phyloP scores from a whole-genome alignment of 2,888 invertebrate species.

The Branchellion lobata region DNA sequence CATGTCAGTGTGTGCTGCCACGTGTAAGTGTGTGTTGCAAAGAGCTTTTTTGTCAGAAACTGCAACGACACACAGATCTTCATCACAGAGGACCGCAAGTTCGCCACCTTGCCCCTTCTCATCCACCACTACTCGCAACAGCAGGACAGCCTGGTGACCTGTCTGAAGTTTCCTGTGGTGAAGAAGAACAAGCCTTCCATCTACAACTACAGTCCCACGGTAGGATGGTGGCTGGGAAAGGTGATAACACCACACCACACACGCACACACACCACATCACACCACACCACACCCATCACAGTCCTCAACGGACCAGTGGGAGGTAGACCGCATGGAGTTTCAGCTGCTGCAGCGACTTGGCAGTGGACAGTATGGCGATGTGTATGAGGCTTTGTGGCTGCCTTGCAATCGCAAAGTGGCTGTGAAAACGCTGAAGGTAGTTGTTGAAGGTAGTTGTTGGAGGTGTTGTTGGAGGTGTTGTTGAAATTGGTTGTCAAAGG shows the following conservation, averaged over 20 bases:
- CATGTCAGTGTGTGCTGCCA: neutral
- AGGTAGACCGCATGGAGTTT: constrained; percentile 91
- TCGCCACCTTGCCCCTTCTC: constrained; percentile 15
- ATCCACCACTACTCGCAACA: constrained; percentile 89
- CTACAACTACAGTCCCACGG: constrained; percentile 69
- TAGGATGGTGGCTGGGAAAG: neutral
- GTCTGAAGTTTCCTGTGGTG: constrained; percentile 93
- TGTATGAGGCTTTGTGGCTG: constrained; percentile 94
- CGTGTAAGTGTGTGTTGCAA: neutral
- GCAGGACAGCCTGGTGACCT: constrained; percentile 94
- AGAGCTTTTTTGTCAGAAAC: too few relatives aligned
- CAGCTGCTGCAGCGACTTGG: constrained; percentile 78
- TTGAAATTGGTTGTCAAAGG: too few relatives aligned
- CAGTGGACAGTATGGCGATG: constrained; percentile 78
- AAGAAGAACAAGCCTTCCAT: constrained; percentile 71
- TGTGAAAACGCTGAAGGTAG: constrained; percentile 89
- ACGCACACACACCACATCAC: too few relatives aligned
- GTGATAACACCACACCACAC: too few relatives aligned
- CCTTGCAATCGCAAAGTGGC: constrained; percentile 94
- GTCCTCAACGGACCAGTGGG: constrained; percentile 64
- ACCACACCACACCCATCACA: constrained; percentile 61
- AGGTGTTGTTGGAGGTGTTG: too few relatives aligned
- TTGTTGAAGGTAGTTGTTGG: constrained; percentile 12
- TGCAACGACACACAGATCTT: neutral
- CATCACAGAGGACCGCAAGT: neutral